Percentiles rank a stretch among this genome's conserved stretches.
These are phyloP conservation scores for Pararge aegeria DNA, from an alignment of 1,140 invertebrate genomes.

Conservation along the genomic window DNA sequence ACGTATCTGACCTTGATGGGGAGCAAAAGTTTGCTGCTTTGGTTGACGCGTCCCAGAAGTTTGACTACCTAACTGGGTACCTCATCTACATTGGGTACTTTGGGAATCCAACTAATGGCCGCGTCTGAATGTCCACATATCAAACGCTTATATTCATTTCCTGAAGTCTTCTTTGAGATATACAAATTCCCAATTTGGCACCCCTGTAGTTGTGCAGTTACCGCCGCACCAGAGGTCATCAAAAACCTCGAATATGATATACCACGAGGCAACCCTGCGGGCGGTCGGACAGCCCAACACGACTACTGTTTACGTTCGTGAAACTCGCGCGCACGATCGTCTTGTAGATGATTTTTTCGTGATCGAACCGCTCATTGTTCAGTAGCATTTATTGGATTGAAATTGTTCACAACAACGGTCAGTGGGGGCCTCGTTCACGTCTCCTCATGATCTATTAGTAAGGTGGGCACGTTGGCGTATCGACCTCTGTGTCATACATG, in stretches of 20 bases:
- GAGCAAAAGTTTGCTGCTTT: no score
- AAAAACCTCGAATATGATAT: neutral
- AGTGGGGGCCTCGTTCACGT: constrained; percentile 42
- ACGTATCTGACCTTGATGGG: no score
- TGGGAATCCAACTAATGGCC: no score
- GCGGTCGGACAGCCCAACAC: constrained; percentile 44
- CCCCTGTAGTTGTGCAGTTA: no score
- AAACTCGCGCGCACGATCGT: constrained; percentile 59
- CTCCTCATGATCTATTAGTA: constrained; percentile 43
- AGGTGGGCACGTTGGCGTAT: constrained; percentile 16
- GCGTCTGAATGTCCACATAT: no score
- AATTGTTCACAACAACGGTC: constrained; percentile 62
- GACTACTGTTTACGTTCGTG: constrained; percentile 70
- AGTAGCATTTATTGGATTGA: constrained; percentile 72
- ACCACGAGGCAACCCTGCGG: constrained; percentile 26
- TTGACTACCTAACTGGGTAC: no score
- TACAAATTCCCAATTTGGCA: no score
- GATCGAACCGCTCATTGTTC: constrained; percentile 73
- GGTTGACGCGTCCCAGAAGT: no score
- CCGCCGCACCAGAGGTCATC: no score
- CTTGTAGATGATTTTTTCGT: constrained; percentile 78
- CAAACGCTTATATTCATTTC: no score
- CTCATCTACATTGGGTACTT: no score
- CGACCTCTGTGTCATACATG: neutral
- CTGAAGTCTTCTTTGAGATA: no score